Conservation (phyloP, 2,797 vertebrate species). For the Enteromius trimaculatus region DNA sequence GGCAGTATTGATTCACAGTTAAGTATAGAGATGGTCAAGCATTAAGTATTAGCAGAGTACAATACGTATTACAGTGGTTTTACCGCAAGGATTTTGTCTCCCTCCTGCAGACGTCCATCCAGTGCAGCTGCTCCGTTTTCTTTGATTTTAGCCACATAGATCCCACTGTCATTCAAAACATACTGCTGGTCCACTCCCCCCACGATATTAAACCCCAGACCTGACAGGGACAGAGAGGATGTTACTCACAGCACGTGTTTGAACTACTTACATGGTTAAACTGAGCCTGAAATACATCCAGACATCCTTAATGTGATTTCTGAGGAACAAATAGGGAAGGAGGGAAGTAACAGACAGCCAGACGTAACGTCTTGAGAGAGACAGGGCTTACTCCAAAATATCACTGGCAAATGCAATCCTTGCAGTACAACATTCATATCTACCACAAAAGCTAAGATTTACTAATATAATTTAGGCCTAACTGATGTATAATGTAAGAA, state of each 20-base stretch:
- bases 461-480: not conserved
- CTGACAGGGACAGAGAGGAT: constrained; percentile 72
- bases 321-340: not conserved
- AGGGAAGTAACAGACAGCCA: not conserved
- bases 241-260: not conserved
- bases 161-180: constrained; percentile 86
- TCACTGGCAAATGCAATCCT: not conserved
- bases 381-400: not conserved
- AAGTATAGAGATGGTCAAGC: not conserved
- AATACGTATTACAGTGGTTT: constrained; percentile 28
- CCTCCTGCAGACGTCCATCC: constrained; percentile 92
- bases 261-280: constrained; percentile 8
- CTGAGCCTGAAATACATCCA: not conserved
- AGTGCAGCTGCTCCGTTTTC: constrained; percentile 88
- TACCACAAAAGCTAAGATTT: not conserved
- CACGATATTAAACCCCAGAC: constrained; percentile 96
- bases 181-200: constrained; percentile 92
- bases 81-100: constrained; percentile 95
- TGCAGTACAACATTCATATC: not conserved
- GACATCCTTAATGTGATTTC: not conserved
- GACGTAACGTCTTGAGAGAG: not conserved
- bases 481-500: not conserved
- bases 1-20: not conserved
- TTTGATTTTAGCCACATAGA: constrained; percentile 95
- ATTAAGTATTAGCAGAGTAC: not conserved